phyloP scores from a whole-genome alignment of 1,140 invertebrate species.

The Papilio aristodemus region DNA sequence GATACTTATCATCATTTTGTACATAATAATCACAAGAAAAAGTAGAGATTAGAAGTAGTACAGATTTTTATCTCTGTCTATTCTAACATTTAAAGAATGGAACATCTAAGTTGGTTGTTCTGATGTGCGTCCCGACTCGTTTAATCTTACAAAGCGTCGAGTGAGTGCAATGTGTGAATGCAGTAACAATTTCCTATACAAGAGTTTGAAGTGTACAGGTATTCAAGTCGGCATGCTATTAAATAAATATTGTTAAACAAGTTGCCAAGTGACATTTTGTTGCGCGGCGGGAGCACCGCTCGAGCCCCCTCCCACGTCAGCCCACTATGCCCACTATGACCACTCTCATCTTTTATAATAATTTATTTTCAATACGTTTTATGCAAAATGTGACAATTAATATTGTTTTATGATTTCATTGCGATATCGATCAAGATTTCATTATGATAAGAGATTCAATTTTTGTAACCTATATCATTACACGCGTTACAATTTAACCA shows the following conservation, averaged over 20 bases:
- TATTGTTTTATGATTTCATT: conserved; percentile 68
- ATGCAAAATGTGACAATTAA: conserved; percentile 71
- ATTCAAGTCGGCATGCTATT: conserved; percentile 65
- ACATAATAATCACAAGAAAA: no score
- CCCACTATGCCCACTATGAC: conserved; percentile 48
- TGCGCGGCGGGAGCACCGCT: conserved; percentile 48
- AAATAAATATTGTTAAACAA: conserved; percentile 76
- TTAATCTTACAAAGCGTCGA: conserved; percentile 11
- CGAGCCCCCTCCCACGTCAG: conserved; percentile 54
- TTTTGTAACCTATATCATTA: conserved; percentile 62
- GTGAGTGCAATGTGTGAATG: conserved; percentile 48
- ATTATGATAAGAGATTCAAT: conserved; percentile 62
- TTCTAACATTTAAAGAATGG: conserved; percentile 30
- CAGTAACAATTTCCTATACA: conserved; percentile 72
- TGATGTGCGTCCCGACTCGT: background rate
- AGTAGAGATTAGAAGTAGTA: background rate
- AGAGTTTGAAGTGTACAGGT: conserved; percentile 68
- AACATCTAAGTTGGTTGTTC: background rate
- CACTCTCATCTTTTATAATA: conserved; percentile 49
- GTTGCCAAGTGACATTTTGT: conserved; percentile 74
- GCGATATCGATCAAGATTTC: conserved; percentile 65
- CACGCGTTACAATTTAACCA: conserved; percentile 40
- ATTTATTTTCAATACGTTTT: conserved; percentile 64
- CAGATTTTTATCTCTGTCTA: background rate
- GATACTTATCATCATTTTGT: no score